Base-by-base conservation (phyloP, 2,797 vertebrate species). In the Hoplostethus mediterraneus region DNA sequence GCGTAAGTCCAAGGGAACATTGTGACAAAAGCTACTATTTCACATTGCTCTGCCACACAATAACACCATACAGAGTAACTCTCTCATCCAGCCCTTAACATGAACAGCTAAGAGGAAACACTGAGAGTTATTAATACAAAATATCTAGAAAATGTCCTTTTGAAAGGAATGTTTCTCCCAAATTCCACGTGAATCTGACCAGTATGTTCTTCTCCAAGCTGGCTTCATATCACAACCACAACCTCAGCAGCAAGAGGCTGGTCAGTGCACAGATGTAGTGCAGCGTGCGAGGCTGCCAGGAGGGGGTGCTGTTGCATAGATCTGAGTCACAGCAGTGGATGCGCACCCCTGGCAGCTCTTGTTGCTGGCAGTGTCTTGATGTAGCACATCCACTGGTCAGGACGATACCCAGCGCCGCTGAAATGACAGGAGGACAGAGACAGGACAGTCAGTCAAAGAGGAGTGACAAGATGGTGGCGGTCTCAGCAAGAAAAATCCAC, bases 361-460 rank as follows among this genome's bases (percentile, higher is more conserved):
- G 96, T 82, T 97, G 96, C 84, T 97, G 96, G 92, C 96, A 97
- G 90, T 97, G 97, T 63, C 96, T 95, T 45, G 97, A 97, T 3
- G 97, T 97, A 88, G 97, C 96, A 14, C 97, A 97, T 69, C 96
- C 96, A 2, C 96, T 97, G 85, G 96, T 95, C 92, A 97, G 91
- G 77, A 95, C 93, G 33, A 96, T 95, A 66, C 96, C 96, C 90
- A 96, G 92, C 44, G 96, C 95, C 68, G 95, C 97, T 97, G 89
- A 56, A 80, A 77, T 61, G 81, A 89, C 75, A 85, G 67, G 67
- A 57, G 61, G 28, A 63, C 9, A 66, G 25, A 62, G 63, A 54
- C 64, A 77, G 45, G 70, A 21, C 63, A 75, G 80, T 63, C 81
- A 84, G 71, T 81, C 85, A 87, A 63, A 67, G 77, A 62, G 76